Percentiles rank a stretch among this genome's conserved stretches.
phyloP scores from a whole-genome alignment of 2,888 invertebrate species.

The Patella depressa region DNA sequence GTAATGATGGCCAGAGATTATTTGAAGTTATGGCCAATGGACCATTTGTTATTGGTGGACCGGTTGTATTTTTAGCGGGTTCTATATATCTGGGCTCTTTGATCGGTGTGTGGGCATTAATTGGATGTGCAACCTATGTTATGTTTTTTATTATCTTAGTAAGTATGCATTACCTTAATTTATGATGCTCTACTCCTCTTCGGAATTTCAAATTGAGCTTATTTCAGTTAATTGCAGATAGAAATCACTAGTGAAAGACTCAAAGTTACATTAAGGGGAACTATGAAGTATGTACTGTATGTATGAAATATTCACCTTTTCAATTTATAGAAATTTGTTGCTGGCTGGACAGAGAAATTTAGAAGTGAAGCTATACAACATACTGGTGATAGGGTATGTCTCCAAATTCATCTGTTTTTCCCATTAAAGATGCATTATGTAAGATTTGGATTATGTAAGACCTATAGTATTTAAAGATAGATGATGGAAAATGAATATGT shows the following conservation, averaged over 20 bases:
- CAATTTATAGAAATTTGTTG: slow-evolving; percentile 42
- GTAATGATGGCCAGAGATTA: slow-evolving; percentile 75
- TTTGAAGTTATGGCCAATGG: slow-evolving; percentile 75
- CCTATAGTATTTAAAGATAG: too few relatives aligned
- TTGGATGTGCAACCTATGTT: slow-evolving; percentile 74
- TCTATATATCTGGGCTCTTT: slow-evolving; percentile 74
- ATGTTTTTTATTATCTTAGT: slow-evolving; percentile 75
- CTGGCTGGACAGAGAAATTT: slow-evolving; percentile 45
- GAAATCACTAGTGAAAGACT: too few relatives aligned
- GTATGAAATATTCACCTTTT: background rate
- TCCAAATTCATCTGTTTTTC: too few relatives aligned
- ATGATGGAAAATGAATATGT: too few relatives aligned
- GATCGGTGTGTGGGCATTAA: slow-evolving; percentile 74
- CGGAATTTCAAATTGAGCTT: too few relatives aligned
- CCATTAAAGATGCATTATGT: too few relatives aligned
- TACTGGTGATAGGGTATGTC: slow-evolving; percentile 52
- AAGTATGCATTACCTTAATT: slow-evolving; percentile 35
- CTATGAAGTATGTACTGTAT: too few relatives aligned
- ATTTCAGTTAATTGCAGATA: too few relatives aligned
- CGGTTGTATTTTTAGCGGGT: slow-evolving; percentile 74
- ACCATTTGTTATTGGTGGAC: slow-evolving; percentile 75
- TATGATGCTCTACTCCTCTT: too few relatives aligned
- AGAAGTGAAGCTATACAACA: slow-evolving; percentile 46
- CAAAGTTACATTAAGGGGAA: too few relatives aligned
- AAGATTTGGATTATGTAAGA: too few relatives aligned